Conservation (phyloP, 2,113 vertebrate species). For the Equus przewalskii region DNA sequence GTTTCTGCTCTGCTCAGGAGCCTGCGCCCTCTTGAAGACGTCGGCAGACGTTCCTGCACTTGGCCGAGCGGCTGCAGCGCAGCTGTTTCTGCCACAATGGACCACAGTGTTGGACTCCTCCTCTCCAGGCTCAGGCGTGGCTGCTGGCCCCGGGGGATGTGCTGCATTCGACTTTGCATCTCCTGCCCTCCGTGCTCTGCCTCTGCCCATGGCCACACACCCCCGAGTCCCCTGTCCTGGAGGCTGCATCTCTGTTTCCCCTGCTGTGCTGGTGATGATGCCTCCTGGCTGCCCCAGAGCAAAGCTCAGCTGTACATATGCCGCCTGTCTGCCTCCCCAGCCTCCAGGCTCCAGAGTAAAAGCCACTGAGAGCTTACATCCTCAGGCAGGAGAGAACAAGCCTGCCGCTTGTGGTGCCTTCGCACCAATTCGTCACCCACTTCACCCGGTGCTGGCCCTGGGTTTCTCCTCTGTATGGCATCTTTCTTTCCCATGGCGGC, state of each 20-base stretch:
- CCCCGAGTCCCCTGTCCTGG: neutral
- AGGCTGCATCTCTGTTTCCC: neutral
- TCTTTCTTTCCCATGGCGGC: constrained; percentile 54
- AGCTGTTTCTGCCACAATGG: neutral
- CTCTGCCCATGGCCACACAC: neutral
- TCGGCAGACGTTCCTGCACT: accelerated
- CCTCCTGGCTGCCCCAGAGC: neutral
- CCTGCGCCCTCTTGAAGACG: neutral
- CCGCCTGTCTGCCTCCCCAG: neutral
- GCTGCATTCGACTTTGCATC: neutral
- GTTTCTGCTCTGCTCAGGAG: neutral
- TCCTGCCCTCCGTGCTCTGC: neutral
- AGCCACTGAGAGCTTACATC: constrained; percentile 66
- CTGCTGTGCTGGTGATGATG: neutral
- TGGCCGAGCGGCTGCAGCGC: neutral
- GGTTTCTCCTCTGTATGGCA: constrained; percentile 40
- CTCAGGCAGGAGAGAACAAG: constrained; percentile 54
- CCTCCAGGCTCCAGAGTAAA: neutral
- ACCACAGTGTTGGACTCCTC: neutral
- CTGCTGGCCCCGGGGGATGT: neutral
- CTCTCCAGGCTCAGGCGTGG: neutral
- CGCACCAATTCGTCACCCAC: constrained; percentile 69
- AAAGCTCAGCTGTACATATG: neutral
- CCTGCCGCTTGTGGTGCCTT: constrained; percentile 62
- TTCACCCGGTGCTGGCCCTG: constrained; percentile 33